Conservation (phyloP, 2,113 vertebrate species). For the Myiopsitta monachus region DNA sequence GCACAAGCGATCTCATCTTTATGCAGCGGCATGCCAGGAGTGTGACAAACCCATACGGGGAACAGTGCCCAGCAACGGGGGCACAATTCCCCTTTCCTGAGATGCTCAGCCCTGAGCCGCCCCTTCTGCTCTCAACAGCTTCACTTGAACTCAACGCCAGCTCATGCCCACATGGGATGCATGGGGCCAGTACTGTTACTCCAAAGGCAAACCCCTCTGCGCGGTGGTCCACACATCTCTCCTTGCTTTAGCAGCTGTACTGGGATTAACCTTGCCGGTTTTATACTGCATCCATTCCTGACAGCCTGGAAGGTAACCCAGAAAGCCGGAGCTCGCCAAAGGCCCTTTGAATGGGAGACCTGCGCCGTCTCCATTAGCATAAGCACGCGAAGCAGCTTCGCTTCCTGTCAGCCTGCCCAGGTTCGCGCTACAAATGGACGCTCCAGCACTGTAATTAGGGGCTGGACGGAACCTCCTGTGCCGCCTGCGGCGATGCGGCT, state of each 20-base stretch:
- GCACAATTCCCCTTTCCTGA: neutral
- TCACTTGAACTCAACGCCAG: neutral
- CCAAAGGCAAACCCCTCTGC: neutral
- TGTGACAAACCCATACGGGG: neutral
- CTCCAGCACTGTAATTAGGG: neutral
- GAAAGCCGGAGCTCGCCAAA: neutral
- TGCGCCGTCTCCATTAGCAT: neutral
- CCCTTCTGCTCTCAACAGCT: neutral
- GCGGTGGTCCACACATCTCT: neutral
- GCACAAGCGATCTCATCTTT: neutral
- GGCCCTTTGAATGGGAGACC: neutral
- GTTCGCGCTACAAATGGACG: neutral
- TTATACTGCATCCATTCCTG: neutral
- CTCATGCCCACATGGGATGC: neutral
- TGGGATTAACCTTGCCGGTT: neutral
- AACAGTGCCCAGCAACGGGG: fast-evolving
- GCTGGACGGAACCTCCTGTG: neutral
- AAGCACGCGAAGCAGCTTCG: neutral
- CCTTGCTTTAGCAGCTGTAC: neutral
- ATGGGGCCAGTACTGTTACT: neutral
- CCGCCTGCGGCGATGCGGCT: neutral
- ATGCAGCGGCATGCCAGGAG: neutral
- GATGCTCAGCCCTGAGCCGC: neutral
- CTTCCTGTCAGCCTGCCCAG: conserved; percentile 12
- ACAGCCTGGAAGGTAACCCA: neutral